Base-by-base conservation (phyloP, 2,888 invertebrate species). In the Rhingia campestris region DNA sequence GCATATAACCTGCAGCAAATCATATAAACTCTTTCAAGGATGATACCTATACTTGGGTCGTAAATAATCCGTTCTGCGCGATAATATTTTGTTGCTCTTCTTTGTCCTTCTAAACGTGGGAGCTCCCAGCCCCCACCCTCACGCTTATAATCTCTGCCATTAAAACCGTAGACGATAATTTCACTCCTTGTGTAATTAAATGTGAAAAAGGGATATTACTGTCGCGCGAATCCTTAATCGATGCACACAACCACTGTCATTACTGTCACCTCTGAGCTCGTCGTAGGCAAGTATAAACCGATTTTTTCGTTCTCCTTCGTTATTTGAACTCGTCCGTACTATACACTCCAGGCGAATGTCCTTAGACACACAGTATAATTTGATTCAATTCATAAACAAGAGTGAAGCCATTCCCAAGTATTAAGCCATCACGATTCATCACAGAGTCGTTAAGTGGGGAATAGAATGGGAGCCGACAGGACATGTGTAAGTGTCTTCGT, bases 381-480 rank as follows among this genome's bases (percentile, higher is more conserved):
- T 79, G 72, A 73, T 66, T 77, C 77, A 73, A 77, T 82, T 82
- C 82, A 77, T 82, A 82, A 82, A 82, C 73, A 77, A 82, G 56
- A 73, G 54, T 64, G 73, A 82, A 79, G 63, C 61, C 82, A 66
- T 77, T 77, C 35, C 37, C 72, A 72, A 73, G 82, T 77, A 77
- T 82, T 77, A 77, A 82, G 77, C 82, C 82, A 66, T 73, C 77
- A 82, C 61, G 72, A 73, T 82, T 77, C 81, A 82, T 82, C 77
- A 73, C 56, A 61, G 61, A 61, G 72, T 73, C 73, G 66, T 82
- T 82, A 77, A 77, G 45, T 82, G 81, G 49, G 61, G 66, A 53
- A 72, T 59, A 59, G 53, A 70, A 75, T 53, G 49, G 35, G 64
- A 76, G 58, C 45, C 81, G 63, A 70, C 61, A 69, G 63, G 58